These are phyloP conservation scores for Mythimna loreyi DNA, from an alignment of 2,888 invertebrate genomes.

Conservation along the genomic window DNA sequence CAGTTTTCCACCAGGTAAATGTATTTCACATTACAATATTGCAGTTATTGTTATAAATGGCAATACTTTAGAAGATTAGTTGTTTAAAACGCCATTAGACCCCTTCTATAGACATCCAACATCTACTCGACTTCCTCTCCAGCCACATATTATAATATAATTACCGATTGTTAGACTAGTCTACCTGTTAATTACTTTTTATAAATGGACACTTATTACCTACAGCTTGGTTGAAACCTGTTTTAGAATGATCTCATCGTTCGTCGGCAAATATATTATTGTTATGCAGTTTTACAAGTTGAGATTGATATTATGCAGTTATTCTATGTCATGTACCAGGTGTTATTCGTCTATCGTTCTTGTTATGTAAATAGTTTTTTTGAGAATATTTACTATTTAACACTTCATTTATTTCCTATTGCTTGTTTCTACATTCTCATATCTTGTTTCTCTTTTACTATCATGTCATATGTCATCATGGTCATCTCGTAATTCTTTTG, in stretches of 20 bases:
- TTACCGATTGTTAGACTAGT: constrained; percentile 32
- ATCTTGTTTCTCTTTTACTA: neutral
- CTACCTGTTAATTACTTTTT: constrained; percentile 44
- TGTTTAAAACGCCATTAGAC: constrained; percentile 24
- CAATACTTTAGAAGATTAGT: constrained; percentile 8
- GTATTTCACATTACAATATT: neutral
- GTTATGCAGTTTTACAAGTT: constrained; percentile 27
- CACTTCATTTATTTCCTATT: neutral
- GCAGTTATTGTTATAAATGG: constrained; percentile 4
- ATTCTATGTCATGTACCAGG: neutral
- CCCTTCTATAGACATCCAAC: neutral
- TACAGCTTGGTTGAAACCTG: constrained; percentile 37
- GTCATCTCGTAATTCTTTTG: neutral
- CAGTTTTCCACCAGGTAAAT: constrained; percentile 4
- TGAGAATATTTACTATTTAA: no score
- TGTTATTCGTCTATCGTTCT: neutral
- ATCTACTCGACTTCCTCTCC: constrained; percentile 29
- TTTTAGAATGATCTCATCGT: constrained; percentile 42
- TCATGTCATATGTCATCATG: neutral
- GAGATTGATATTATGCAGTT: constrained; percentile 13
- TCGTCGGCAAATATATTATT: constrained; percentile 14
- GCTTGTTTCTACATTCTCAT: neutral
- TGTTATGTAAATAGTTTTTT: neutral
- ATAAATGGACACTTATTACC: constrained; percentile 33
- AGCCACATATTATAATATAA: constrained; percentile 28